These are phyloP conservation scores for Gnathonemus echidnorhynchus DNA, from an alignment of 2,113 vertebrate genomes.

Conservation along the genomic window DNA sequence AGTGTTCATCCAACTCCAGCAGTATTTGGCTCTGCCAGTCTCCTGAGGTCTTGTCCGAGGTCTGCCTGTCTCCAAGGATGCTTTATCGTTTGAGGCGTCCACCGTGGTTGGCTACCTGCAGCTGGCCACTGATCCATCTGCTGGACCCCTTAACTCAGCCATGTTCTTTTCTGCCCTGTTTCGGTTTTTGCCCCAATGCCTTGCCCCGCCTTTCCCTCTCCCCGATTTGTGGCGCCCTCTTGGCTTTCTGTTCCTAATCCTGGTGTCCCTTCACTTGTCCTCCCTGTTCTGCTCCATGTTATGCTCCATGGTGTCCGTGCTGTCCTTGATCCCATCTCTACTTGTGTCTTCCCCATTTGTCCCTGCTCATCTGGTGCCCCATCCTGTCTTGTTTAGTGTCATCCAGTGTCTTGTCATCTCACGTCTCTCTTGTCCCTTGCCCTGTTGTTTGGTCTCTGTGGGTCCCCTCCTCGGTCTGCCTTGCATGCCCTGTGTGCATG, in stretches of 20 bases:
- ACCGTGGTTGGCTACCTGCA: no score
- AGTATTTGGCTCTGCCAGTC: no score
- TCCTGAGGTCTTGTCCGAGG: no score
- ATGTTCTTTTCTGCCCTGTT: no score
- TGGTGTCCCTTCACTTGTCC: not conserved
- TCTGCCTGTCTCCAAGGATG: no score
- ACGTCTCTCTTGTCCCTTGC: not conserved
- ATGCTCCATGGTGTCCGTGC: not conserved
- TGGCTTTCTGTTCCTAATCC: not conserved
- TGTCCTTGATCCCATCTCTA: not conserved
- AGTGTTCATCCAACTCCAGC: no score
- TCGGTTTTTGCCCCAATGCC: not conserved
- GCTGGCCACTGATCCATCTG: no score
- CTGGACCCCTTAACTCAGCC: no score
- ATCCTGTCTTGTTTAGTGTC: not conserved
- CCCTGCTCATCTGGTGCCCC: not conserved
- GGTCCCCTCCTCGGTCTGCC: not conserved
- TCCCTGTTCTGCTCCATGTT: not conserved
- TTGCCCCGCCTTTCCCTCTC: not conserved
- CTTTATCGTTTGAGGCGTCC: no score
- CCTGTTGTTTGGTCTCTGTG: not conserved
- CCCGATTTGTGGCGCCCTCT: not conserved
- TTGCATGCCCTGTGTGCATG: not conserved
- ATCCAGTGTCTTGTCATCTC: not conserved
- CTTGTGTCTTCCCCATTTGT: not conserved